phyloP scores from a whole-genome alignment of 1,140 invertebrate species.

The Chelonus insularis region DNA sequence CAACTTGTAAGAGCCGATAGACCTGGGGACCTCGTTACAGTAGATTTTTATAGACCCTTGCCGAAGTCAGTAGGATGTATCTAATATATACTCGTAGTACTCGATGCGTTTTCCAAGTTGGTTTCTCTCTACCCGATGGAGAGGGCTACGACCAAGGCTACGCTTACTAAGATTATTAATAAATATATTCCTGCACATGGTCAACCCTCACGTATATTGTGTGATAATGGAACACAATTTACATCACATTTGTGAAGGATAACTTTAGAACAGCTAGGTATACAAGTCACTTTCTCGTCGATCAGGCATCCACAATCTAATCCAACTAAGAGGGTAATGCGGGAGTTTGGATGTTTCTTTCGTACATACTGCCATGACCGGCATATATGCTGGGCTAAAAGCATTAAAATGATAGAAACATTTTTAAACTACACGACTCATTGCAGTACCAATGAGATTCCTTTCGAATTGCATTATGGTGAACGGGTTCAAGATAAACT shows the following conservation, averaged over 20 bases:
- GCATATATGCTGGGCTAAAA: conserved; percentile 15
- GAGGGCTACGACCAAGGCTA: neutral
- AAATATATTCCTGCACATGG: neutral
- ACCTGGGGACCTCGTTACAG: neutral
- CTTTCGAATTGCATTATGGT: conserved; percentile 27
- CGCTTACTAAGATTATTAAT: neutral
- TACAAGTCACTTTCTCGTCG: neutral
- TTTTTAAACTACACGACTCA: conserved; percentile 19
- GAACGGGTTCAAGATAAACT: conserved; percentile 4
- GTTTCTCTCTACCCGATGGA: neutral
- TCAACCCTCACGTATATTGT: neutral
- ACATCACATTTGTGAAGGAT: neutral
- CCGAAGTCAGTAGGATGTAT: neutral
- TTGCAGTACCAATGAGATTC: conserved; percentile 11
- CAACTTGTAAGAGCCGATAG: neutral
- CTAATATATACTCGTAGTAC: neutral
- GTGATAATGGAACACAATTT: conserved; percentile 5
- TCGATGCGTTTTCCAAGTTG: neutral
- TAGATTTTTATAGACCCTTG: neutral
- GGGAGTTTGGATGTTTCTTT: conserved; percentile 3
- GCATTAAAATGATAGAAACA: conserved; percentile 8
- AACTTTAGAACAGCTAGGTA: neutral
- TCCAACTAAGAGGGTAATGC: conserved; percentile 1
- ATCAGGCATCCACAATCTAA: conserved; percentile 4
- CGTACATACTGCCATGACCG: neutral